phyloP scores from a whole-genome alignment of 2,888 invertebrate genomes.

The Physocephala rufipes region DNA sequence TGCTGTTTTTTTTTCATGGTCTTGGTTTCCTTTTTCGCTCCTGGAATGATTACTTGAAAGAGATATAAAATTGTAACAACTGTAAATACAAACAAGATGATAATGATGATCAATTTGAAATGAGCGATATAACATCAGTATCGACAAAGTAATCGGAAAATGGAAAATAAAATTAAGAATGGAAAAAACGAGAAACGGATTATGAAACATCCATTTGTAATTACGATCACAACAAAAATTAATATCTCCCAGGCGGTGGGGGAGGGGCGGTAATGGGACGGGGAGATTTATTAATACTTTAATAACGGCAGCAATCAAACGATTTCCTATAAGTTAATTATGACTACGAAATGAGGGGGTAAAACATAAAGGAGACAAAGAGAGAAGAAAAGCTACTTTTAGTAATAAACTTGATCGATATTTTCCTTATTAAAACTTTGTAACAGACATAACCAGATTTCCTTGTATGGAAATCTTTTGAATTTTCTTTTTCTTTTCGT shows the following conservation, averaged over 20 bases:
- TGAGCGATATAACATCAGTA: too few species aligned
- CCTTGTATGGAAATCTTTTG: neutral
- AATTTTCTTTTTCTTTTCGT: neutral
- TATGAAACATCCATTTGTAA: too few species aligned
- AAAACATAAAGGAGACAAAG: neutral
- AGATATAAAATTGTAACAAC: too few species aligned
- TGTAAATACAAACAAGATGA: too few species aligned
- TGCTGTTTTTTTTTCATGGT: too few species aligned
- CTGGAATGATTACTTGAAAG: too few species aligned
- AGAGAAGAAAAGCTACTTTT: slow-evolving; percentile 15
- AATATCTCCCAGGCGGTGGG: too few species aligned
- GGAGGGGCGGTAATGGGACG: neutral
- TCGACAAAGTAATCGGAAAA: too few species aligned
- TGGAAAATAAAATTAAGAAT: too few species aligned
- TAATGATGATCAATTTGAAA: too few species aligned
- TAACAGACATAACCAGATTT: slow-evolving; percentile 7
- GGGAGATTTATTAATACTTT: neutral
- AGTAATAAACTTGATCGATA: slow-evolving; percentile 32
- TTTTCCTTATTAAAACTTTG: slow-evolving; percentile 13
- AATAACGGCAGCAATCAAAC: slow-evolving; percentile 8
- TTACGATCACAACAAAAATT: neutral
- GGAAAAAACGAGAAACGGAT: too few species aligned
- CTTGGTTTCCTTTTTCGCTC: too few species aligned
- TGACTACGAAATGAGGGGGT: slow-evolving; percentile 16
- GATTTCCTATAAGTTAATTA: slow-evolving; percentile 30